Base-by-base conservation (phyloP, 2,888 invertebrate species). In the Cremastinae sp. region DNA sequence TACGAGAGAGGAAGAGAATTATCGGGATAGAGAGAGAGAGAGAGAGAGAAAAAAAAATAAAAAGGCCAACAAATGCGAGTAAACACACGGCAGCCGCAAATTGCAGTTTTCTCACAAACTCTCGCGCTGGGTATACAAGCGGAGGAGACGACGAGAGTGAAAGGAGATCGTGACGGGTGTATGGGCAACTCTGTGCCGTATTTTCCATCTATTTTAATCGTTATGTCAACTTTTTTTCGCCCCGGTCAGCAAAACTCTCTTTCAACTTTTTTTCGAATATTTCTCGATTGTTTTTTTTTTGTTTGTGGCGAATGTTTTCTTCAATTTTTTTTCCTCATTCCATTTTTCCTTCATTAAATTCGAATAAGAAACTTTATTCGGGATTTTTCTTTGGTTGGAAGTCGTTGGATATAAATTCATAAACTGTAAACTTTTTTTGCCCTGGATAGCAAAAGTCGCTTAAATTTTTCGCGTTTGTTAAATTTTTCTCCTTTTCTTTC, bases 151-250 rank as follows among this genome's bases (percentile, higher is more conserved):
- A 55, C 47, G 75, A 75, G 75, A 75, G 75, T 75, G 75, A 75
- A 75, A 75, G 75, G 75, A 75, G 65, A 71, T 75, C 65, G 65
- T 59, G 41, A 10, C 18, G 56, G 8, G 43, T 10, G 47, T 45
- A 65, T 65, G 47, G 41, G 18, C 47, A 58, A 4, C 47, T 35
- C 20, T 18, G 10, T 18, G 1, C 1, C 4, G 49, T 62, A 47
- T 75, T 75, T 77, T 75, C 14, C 65, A 80, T 41, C 71, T 78
- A 78, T 79, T 76, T 80, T 78, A 79, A 81, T 75, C 77, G 78
- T 82, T 80, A 79, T 80, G 81, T 81, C 82, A 82, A 80, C 78
- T 47, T 47, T 16, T 16, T 9, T 47, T 16, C 16, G 5, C 16
- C 18, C 9, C 16, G 8, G 9, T 5, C 9, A 5, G 28, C 28